Base-by-base conservation (phyloP, 1,140 invertebrate species). In the Megathymus violae region DNA sequence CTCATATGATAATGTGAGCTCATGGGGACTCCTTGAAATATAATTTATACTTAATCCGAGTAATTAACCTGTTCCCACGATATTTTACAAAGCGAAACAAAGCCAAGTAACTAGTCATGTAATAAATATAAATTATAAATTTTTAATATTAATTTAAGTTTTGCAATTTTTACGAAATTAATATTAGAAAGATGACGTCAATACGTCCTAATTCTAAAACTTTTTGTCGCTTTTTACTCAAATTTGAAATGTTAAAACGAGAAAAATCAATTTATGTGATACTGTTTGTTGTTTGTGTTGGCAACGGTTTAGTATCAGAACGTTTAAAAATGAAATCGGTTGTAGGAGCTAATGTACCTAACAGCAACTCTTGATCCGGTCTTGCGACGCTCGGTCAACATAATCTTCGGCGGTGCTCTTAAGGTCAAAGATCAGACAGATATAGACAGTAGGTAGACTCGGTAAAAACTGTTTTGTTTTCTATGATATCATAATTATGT, bases 391-490 rank as follows among this genome's bases (percentile, higher is more conserved):
- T 78, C 60, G 66, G 74, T 71, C 78, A 82, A 82, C 74, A 82
- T 80, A 82, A 78, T 82, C 78, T 82, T 78, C 72, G 65, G 68
- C 62, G 63, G 66, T 59, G 67, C 67, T 71, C 62, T 70, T 63
- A 59, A 36, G 51, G 34, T 4, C 80, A 74, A 22, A 80, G 76
- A 81, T 62, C 73, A 77, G 52, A 13, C 25, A 16, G n/a, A n/a
- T n/a, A n/a, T n/a, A n/a, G n/a, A n/a, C n/a, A n/a, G n/a, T n/a
- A n/a, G n/a, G n/a, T n/a, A n/a, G n/a, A n/a, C n/a, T n/a, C n/a
- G n/a, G n/a, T n/a, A n/a, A n/a, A n/a, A n/a, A n/a, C n/a, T n/a
- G n/a, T n/a, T n/a, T n/a, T n/a, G n/a, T n/a, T n/a, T n/a, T n/a
- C n/a, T n/a, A n/a, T n/a, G n/a, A n/a, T n/a, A n/a, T n/a, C n/a